Conservation (phyloP, 2,888 invertebrate genomes). For the Melanostoma scalare region DNA sequence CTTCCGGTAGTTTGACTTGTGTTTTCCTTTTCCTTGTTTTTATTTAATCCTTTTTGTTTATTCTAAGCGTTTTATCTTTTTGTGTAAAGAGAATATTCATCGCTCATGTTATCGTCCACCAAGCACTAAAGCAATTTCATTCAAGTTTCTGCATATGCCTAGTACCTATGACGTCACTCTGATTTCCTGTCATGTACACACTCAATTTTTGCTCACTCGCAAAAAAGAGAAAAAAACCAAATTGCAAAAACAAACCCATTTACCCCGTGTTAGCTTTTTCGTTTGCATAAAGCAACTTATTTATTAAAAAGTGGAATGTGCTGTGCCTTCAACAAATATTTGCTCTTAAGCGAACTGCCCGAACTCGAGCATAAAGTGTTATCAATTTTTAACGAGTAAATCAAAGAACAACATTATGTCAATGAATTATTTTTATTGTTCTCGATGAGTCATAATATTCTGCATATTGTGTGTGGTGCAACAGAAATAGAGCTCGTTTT, state of each 20-base stretch:
- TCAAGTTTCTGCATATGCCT: slow-evolving; percentile 12
- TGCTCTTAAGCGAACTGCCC: slow-evolving; percentile 38
- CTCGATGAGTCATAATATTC: slow-evolving; percentile 43
- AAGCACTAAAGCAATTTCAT: slow-evolving; percentile 24
- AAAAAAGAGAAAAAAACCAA: slow-evolving; percentile 5
- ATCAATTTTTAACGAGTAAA: slow-evolving; percentile 53
- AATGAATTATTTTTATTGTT: slow-evolving; percentile 28
- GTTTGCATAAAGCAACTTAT: slow-evolving; percentile 31
- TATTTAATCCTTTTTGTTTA: slow-evolving; percentile 43
- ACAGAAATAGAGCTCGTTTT: slow-evolving; percentile 4
- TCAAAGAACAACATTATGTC: slow-evolving; percentile 19
- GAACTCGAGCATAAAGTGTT: slow-evolving; percentile 13
- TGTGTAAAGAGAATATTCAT: slow-evolving; percentile 12
- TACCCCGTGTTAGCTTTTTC: slow-evolving; percentile 9
- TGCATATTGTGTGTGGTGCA: neutral
- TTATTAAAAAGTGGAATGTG: slow-evolving; percentile 18
- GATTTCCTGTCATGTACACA: slow-evolving; percentile 52
- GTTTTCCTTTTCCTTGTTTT: slow-evolving; percentile 27
- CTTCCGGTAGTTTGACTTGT: slow-evolving; percentile 53
- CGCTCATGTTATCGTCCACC: neutral
- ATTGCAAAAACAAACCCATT: neutral
- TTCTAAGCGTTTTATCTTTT: slow-evolving; percentile 35
- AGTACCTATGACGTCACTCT: slow-evolving; percentile 51
- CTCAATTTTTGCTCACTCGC: slow-evolving; percentile 13
- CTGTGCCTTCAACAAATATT: slow-evolving; percentile 53